Percentiles rank a stretch among this genome's conserved stretches.
Conservation (phyloP, 2,888 invertebrate species). For the Latrodectus elegans region DNA sequence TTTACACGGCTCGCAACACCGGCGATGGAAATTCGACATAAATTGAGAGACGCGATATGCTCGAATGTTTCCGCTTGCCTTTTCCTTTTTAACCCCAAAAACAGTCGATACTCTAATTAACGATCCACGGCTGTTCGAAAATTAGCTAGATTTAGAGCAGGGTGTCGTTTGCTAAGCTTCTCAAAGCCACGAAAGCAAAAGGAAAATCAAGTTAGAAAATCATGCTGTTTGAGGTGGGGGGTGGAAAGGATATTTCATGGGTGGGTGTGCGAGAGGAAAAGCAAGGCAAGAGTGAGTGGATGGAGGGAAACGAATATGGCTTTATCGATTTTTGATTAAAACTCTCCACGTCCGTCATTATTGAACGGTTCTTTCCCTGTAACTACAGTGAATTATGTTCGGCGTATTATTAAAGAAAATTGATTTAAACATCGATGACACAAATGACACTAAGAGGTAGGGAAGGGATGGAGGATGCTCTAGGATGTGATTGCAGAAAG, state of each 20-base stretch:
- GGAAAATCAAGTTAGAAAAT: conserved; percentile 68
- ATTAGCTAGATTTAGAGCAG: conserved; percentile 61
- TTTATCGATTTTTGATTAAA: conserved; percentile 69
- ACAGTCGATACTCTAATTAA: conserved; percentile 68
- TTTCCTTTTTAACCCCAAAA: conserved; percentile 59
- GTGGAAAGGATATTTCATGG: neutral
- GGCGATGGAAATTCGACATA: conserved; percentile 55
- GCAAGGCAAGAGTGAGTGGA: conserved; percentile 40
- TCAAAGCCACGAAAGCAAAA: conserved; percentile 60
- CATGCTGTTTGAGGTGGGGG: conserved; percentile 49
- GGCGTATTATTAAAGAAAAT: conserved; percentile 68
- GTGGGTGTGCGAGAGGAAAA: conserved; percentile 9
- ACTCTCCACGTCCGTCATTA: conserved; percentile 66
- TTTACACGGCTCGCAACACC: conserved; percentile 56
- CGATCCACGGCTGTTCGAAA: conserved; percentile 49
- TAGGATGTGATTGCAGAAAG: conserved; percentile 23
- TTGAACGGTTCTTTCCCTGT: conserved; percentile 65
- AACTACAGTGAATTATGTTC: conserved; percentile 64
- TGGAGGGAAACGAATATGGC: conserved; percentile 67
- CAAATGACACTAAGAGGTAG: conserved; percentile 61
- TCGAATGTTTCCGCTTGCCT: conserved; percentile 49
- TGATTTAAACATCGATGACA: conserved; percentile 68
- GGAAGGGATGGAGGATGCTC: neutral
- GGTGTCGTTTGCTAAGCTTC: conserved; percentile 48
- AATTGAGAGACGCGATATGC: conserved; percentile 49